Evolutionary conservation across 2,113 vertebrate species (phyloP), one percentile per base, ranked within the genome.

Genomic region (Leptosomus discolor): DNA sequence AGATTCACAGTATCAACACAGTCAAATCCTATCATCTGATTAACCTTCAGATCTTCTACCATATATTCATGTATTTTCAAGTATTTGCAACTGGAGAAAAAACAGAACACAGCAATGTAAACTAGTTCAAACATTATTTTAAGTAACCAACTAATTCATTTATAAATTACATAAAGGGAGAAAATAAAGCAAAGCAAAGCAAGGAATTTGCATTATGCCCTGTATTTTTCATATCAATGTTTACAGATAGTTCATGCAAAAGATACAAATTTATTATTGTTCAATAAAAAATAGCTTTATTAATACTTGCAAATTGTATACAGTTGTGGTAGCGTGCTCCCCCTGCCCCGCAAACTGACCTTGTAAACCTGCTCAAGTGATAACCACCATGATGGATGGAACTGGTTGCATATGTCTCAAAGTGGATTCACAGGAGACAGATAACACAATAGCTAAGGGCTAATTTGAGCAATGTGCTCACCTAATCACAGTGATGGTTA

Each of bases 241-340:
- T 17, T 78, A 17, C 45, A 82, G 29, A 45, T 41, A 0, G 0
- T 60, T 76, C 36, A 82, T 1, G 2, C 8, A 46, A 41, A 65
- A 85, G 24, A 69, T 41, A 8, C 12, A 51, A 73, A 64, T 41
- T 73, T 5, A 46, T 51, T 90, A 84, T 4, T 68, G 9, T 69
- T 85, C 34, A 74, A 22, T 50, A 43, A 81, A n/a, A 90, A 69
- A 21, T 3, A 92, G n/a, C 24, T 9, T 68, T 46, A 68, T 56
- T n/a, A 86, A 34, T 29, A 63, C 4, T 27, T 67, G 14, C 4
- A 48, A n/a, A 50, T 53, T 63, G 19, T 41, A 11, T 45, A 32
- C 3, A 43, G 23, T 11, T 65, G 57, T 60, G n/a, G n/a, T 11
- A 9, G 11, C n/a, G 29, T 15, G 15, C 34, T 60, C 56, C 32